phyloP scores from a whole-genome alignment of 2,888 invertebrate genomes.

The Sphaerophoria rueppellii region DNA sequence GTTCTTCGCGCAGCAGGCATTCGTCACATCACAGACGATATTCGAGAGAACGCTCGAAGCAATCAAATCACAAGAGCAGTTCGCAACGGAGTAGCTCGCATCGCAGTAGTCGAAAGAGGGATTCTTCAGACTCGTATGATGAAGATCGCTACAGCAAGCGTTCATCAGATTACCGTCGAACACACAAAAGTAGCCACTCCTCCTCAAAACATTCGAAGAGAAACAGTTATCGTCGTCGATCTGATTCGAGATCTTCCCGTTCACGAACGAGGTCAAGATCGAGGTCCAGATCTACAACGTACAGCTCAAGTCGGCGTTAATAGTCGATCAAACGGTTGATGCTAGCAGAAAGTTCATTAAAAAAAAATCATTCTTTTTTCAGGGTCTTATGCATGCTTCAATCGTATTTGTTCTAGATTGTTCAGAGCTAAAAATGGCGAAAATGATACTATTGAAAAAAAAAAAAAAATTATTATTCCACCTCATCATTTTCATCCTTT shows the following conservation, averaged over 20 bases:
- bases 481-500: slow-evolving; percentile 23
- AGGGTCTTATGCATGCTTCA: slow-evolving; percentile 52
- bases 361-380: slow-evolving; percentile 42
- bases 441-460: slow-evolving; percentile 25
- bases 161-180: slow-evolving; percentile 38
- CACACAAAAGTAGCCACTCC: slow-evolving; percentile 45
- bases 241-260: slow-evolving; percentile 66
- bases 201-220: slow-evolving; percentile 56
- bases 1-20: slow-evolving; percentile 61
- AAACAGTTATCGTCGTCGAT: slow-evolving; percentile 51
- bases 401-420: slow-evolving; percentile 56
- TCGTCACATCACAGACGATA: slow-evolving; percentile 47
- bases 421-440: slow-evolving; percentile 44
- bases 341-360: slow-evolving; percentile 25
- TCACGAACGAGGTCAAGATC: slow-evolving; percentile 76
- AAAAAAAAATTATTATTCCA: slow-evolving; percentile 28
- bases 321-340: slow-evolving; percentile 36
- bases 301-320: slow-evolving; percentile 59
- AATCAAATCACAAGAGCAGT: slow-evolving; percentile 26
- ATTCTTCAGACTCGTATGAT: slow-evolving; percentile 77
- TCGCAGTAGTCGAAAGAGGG: slow-evolving; percentile 71
- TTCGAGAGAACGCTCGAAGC: slow-evolving; percentile 58
- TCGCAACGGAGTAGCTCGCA: slow-evolving; percentile 43
- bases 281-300: slow-evolving; percentile 78
- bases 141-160: slow-evolving; percentile 66